A percentile compares a stretch with the other conserved stretches of the same genome.
Evolutionary conservation across 2,888 invertebrate species (phyloP).

Genomic region (Clusia tigrina): DNA sequence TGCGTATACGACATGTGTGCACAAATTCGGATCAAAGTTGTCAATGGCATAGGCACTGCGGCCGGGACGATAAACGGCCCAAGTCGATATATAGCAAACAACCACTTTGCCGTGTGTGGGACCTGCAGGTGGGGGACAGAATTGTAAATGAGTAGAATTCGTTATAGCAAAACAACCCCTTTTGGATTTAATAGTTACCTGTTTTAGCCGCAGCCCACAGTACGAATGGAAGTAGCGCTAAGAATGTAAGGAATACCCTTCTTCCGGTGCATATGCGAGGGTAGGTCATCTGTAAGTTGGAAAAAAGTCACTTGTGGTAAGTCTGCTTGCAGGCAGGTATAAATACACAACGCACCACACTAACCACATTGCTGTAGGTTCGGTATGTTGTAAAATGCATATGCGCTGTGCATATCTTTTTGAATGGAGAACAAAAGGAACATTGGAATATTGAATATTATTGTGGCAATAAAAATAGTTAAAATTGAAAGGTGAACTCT

Average conservation of each 20-base stretch:
- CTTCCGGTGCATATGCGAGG: slow-evolving; percentile 33
- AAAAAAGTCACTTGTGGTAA: slow-evolving; percentile 22
- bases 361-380: too few relatives aligned
- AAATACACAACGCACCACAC: too few relatives aligned
- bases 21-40: slow-evolving; percentile 76
- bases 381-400: too few relatives aligned
- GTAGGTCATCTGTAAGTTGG: slow-evolving; percentile 39
- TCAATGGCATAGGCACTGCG: slow-evolving; percentile 73
- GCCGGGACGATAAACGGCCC: slow-evolving; percentile 78
- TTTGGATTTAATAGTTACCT: slow-evolving; percentile 45
- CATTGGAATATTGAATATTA: too few relatives aligned
- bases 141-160: not conserved
- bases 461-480: too few relatives aligned
- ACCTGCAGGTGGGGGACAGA: slow-evolving; percentile 61
- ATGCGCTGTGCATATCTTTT: too few relatives aligned
- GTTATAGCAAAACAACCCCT: not conserved
- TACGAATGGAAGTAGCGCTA: slow-evolving; percentile 38
- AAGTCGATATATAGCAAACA: slow-evolving; percentile 81
- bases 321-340: too few relatives aligned
- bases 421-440: too few relatives aligned
- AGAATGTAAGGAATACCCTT: slow-evolving; percentile 33
- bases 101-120: slow-evolving; percentile 77
- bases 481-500: too few relatives aligned
- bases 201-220: slow-evolving; percentile 54
- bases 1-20: slow-evolving; percentile 83